phyloP scores from a whole-genome alignment of 2,113 vertebrate species.

The Scalopus aquaticus region DNA sequence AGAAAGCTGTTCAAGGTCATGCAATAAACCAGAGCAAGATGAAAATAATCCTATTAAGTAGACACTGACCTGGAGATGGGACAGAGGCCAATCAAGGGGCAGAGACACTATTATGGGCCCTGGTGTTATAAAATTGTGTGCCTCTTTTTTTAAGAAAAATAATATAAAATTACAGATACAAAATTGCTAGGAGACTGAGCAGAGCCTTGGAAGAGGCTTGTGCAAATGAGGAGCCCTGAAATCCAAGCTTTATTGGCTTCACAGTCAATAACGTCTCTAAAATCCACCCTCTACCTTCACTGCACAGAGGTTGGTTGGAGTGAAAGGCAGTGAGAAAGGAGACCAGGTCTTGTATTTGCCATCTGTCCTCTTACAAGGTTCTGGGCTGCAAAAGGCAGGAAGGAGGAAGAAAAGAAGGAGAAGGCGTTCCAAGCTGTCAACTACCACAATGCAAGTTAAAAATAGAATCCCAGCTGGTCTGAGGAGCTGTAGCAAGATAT shows the following conservation, averaged over 20 bases:
- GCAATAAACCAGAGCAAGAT: neutral
- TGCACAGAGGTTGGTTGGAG: neutral
- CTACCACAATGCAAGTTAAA: slow-evolving; percentile 64
- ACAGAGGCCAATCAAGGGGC: neutral
- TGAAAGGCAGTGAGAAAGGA: neutral
- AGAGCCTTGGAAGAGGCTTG: neutral
- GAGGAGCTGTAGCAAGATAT: slow-evolving; percentile 49
- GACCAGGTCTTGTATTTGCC: neutral
- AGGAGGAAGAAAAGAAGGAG: slow-evolving; percentile 47
- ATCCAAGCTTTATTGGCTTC: neutral
- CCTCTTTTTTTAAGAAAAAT: neutral
- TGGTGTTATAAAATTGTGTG: neutral
- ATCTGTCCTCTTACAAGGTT: neutral
- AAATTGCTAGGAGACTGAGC: neutral
- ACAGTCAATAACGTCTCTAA: neutral
- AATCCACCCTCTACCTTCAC: neutral
- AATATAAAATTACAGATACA: neutral
- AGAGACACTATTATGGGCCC: neutral
- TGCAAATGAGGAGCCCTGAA: neutral
- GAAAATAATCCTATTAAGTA: neutral
- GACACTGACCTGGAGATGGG: neutral
- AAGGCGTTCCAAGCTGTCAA: slow-evolving; percentile 74
- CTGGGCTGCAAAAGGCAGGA: slow-evolving; percentile 58
- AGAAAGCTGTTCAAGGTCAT: neutral
- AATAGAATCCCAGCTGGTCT: slow-evolving; percentile 75